phyloP scores from a whole-genome alignment of 1,140 invertebrate genomes.

The Holotrichia oblita region DNA sequence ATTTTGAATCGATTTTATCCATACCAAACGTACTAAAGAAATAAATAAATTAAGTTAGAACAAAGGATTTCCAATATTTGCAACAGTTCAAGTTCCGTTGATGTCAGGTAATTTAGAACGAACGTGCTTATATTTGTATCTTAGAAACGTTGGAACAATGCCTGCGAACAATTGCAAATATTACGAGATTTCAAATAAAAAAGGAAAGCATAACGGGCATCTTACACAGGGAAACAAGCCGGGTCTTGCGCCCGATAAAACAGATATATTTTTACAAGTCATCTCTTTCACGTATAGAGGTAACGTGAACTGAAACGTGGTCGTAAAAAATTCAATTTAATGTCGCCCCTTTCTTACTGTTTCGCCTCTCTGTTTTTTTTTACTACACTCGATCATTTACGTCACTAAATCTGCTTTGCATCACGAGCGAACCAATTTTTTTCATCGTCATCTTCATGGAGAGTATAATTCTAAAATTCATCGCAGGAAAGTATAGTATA shows the following conservation, averaged over 20 bases:
- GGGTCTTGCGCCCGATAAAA: conserved; percentile 19
- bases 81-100: neutral
- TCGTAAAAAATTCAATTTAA: conserved; percentile 29
- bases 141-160: neutral
- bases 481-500: neutral
- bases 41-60: conserved; percentile 7
- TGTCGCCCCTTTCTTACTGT: neutral
- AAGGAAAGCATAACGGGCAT: neutral
- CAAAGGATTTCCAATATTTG: conserved; percentile 1
- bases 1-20: neutral
- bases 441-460: neutral
- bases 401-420: conserved; percentile 28
- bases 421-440: neutral
- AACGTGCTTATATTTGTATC: conserved; percentile 19
- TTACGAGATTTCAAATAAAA: conserved; percentile 6
- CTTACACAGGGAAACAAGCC: neutral
- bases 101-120: conserved; percentile 6
- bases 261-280: conserved; percentile 18
- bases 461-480: neutral
- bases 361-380: neutral
- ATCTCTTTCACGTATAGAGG: neutral
- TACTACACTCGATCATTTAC: conserved; percentile 16
- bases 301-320: neutral
- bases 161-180: conserved; percentile 6
- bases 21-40: neutral